A percentile compares a stretch with the other conserved stretches of the same genome.
phyloP scores from a whole-genome alignment of 2,797 vertebrate genomes.

The Apogon hyalosoma region DNA sequence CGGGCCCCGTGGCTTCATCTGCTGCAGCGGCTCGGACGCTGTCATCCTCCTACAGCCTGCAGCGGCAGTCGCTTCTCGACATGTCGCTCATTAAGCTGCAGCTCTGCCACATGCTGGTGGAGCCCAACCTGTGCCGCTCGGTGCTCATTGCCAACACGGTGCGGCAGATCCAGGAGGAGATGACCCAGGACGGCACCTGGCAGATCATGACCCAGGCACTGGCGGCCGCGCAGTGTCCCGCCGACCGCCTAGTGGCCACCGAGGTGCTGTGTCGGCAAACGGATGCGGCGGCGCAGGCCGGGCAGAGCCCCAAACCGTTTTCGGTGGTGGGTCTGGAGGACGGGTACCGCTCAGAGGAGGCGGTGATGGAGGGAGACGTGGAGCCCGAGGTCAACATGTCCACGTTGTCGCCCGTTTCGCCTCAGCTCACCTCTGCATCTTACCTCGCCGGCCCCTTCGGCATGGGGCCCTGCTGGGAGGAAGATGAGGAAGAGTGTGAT shows the following conservation, averaged over 20 bases:
- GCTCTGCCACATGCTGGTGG: constrained; percentile 97
- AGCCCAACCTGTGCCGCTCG: constrained; percentile 95
- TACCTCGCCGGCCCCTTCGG: constrained; percentile 80
- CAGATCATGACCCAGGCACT: constrained; percentile 86
- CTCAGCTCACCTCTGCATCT: constrained; percentile 69
- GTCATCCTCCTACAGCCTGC: constrained; percentile 88
- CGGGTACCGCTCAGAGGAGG: constrained; percentile 78
- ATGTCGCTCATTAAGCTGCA: constrained; percentile 99
- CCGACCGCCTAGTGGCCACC: constrained; percentile 90
- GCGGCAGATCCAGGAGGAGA: constrained; percentile 97
- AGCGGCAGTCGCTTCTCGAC: constrained; percentile 95
- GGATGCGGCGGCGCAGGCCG: constrained; percentile 76
- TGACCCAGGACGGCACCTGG: constrained; percentile 96
- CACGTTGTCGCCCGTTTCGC: constrained; percentile 67
- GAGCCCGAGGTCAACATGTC: constrained; percentile 77
- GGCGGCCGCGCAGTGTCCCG: constrained; percentile 81
- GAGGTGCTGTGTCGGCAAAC: constrained; percentile 91
- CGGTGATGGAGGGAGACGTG: constrained; percentile 78
- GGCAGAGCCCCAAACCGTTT: constrained; percentile 79
- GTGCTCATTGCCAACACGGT: constrained; percentile 99
- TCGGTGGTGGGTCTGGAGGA: constrained; percentile 71
- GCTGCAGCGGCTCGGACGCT: constrained; percentile 71
- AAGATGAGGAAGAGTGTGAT: constrained; percentile 78
- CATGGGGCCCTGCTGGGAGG: constrained; percentile 86
- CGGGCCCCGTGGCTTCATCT: constrained; percentile 80